phyloP scores from a whole-genome alignment of 2,888 invertebrate genomes.

The Hyles lineata region DNA sequence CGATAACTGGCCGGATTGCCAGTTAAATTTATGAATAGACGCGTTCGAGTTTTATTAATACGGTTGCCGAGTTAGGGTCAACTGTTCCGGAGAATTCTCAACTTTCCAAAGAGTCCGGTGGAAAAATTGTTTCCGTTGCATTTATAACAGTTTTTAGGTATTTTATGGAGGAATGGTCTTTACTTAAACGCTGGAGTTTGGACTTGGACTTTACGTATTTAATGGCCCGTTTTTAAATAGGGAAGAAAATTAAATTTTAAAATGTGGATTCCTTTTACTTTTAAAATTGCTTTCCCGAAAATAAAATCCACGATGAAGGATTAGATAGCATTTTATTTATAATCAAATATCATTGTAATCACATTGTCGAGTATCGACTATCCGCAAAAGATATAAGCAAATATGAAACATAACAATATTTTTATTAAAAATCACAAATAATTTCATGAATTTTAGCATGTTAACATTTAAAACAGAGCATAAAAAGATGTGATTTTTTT shows the following conservation, averaged over 20 bases:
- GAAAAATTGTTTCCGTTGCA: not conserved
- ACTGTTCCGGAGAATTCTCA: conserved; percentile 8
- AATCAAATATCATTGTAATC: too few relatives aligned
- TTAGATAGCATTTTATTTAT: too few relatives aligned
- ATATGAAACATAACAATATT: too few relatives aligned
- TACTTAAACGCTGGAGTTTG: not conserved
- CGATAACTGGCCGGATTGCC: conserved; percentile 34
- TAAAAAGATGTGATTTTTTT: too few relatives aligned
- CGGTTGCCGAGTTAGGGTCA: conserved; percentile 10
- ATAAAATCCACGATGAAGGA: too few relatives aligned
- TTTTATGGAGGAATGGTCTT: not conserved
- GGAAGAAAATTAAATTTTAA: not conserved
- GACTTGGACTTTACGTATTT: not conserved
- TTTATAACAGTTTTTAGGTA: not conserved
- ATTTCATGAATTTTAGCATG: too few relatives aligned
- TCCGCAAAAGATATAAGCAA: too few relatives aligned
- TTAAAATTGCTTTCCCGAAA: too few relatives aligned
- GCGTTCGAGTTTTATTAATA: conserved; percentile 33
- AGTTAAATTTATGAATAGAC: conserved; percentile 38
- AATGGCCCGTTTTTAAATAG: not conserved
- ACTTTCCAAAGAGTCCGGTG: not conserved
- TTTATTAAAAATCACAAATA: too few relatives aligned
- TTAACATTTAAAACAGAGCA: too few relatives aligned
- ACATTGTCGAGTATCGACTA: too few relatives aligned
- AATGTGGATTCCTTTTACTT: too few relatives aligned